These are phyloP conservation scores for Charadrius vociferus DNA, from an alignment of 2,113 vertebrate species.

Conservation along the genomic window DNA sequence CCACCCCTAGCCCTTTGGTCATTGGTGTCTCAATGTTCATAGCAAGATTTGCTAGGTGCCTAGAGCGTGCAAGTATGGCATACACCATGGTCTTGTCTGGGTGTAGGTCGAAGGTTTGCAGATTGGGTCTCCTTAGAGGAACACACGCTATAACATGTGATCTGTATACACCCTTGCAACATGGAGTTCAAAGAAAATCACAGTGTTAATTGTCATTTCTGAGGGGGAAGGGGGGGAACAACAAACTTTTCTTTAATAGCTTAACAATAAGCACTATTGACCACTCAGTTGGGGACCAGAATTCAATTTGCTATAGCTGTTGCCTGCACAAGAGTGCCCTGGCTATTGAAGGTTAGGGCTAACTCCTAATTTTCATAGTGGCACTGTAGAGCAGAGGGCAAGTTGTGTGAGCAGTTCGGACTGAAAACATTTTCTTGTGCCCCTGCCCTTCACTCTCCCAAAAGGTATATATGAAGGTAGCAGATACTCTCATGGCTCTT, in stretches of 20 bases:
- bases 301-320: not conserved
- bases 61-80: accelerated
- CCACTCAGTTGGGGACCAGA: not conserved
- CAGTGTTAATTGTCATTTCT: not conserved
- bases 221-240: accelerated
- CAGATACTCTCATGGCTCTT: not conserved
- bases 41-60: not conserved
- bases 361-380: not conserved
- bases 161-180: not conserved
- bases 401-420: not conserved
- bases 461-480: not conserved
- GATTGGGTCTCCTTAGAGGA: not conserved
- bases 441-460: not conserved
- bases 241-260: not conserved
- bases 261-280: not conserved
- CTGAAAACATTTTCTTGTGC: not conserved
- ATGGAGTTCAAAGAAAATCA: not conserved
- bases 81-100: not conserved
- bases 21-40: not conserved
- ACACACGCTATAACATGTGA: accelerated
- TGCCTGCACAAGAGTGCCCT: not conserved
- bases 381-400: not conserved
- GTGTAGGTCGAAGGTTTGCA: not conserved
- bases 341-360: not conserved
- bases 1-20: not conserved